A percentile compares a stretch with the other conserved stretches of the same genome.
Evolutionary conservation across 2,888 invertebrate genomes (phyloP).

Genomic region (Sclerodermus sp.): DNA sequence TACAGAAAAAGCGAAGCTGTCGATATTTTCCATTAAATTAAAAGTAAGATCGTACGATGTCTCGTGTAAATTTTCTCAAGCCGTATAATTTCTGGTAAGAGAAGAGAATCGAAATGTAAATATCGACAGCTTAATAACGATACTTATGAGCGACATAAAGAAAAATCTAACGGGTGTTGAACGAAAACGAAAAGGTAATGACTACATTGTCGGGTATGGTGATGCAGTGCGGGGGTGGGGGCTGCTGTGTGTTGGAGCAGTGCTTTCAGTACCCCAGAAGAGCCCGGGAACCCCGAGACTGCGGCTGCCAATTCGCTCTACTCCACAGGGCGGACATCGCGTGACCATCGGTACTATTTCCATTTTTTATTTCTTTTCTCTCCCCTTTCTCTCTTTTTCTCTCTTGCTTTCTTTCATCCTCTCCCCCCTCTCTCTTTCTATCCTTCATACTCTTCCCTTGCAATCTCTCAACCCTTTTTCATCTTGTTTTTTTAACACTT

Average conservation of each 20-base stretch:
- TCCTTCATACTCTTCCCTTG: neutral
- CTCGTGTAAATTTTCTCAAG: too few species aligned
- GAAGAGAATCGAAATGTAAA: neutral
- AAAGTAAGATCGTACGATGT: too few species aligned
- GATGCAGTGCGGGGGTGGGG: slow-evolving; percentile 67
- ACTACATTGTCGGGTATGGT: slow-evolving; percentile 55
- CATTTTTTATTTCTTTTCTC: slow-evolving; percentile 1
- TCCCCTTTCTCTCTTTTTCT: slow-evolving; percentile 1
- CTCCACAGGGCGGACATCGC: slow-evolving; percentile 80
- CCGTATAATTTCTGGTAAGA: too few species aligned
- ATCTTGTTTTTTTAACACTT: slow-evolving; percentile 4
- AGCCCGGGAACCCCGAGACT: slow-evolving; percentile 75
- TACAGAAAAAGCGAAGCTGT: too few species aligned
- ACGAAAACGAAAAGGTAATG: slow-evolving; percentile 40
- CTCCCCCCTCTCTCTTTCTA: neutral
- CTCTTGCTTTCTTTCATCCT: slow-evolving; percentile 1
- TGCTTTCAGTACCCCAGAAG: slow-evolving; percentile 85
- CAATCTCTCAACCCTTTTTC: neutral
- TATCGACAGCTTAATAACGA: neutral
- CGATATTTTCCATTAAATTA: too few species aligned
- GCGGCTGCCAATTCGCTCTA: slow-evolving; percentile 88
- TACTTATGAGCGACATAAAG: neutral
- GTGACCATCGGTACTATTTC: slow-evolving; percentile 54
- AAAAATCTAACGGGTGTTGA: neutral
- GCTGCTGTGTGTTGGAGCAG: slow-evolving; percentile 85